These are phyloP conservation scores for Theonella swinhoei DNA, from an alignment of 37 sponge, comb jelly and placozoan species.

Conservation along the genomic window DNA sequence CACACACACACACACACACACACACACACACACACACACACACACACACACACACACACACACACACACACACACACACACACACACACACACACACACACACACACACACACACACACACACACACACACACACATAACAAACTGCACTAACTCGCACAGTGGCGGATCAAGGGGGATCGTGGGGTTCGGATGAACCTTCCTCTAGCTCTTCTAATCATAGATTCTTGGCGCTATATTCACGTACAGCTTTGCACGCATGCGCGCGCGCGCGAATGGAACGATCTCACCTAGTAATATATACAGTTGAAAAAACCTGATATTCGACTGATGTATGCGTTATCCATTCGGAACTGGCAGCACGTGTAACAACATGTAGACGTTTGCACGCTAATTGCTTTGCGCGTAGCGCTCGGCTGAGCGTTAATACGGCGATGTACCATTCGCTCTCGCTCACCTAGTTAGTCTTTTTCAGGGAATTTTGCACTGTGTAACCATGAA, in stretches of 20 bases:
- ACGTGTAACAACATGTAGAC: too few species aligned
- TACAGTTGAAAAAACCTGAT: too few species aligned
- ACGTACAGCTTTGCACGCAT: background rate
- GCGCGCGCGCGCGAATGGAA: background rate
- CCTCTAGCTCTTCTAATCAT: background rate
- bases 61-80: slow-evolving; percentile 54
- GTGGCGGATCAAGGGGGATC: background rate
- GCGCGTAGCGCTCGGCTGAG: too few species aligned
- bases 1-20: slow-evolving; percentile 29
- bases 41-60: slow-evolving; percentile 50
- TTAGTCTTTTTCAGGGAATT: too few species aligned
- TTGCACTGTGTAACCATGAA: too few species aligned
- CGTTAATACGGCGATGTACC: too few species aligned
- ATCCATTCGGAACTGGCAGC: too few species aligned
- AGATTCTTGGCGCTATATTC: background rate
- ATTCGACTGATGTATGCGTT: too few species aligned
- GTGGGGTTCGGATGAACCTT: background rate
- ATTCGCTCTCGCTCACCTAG: too few species aligned
- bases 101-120: slow-evolving; percentile 61
- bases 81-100: slow-evolving; percentile 71
- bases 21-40: slow-evolving; percentile 47
- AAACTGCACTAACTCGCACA: slow-evolving; percentile 41
- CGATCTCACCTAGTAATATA: too few species aligned
- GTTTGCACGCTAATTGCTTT: too few species aligned
- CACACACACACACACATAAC: slow-evolving; percentile 65